phyloP scores from a whole-genome alignment of 2,888 invertebrate genomes.

The Oxycera nigricornis region DNA sequence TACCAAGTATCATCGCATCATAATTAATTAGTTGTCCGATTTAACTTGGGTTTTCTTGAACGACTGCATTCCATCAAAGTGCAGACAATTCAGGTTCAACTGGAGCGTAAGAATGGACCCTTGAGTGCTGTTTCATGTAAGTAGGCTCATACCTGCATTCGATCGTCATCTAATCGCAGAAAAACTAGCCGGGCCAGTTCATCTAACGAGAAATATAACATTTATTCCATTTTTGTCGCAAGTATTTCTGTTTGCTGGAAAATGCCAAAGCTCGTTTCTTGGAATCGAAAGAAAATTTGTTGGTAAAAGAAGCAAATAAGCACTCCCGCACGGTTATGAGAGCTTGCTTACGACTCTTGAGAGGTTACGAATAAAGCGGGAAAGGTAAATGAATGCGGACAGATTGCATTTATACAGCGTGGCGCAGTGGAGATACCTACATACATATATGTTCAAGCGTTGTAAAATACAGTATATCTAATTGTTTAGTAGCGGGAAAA shows the following conservation, averaged over 20 bases:
- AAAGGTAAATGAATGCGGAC: conserved; percentile 8
- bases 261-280: conserved; percentile 7
- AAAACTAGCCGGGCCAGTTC: too few species aligned
- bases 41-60: too few species aligned
- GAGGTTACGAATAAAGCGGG: not conserved
- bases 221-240: too few species aligned
- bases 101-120: too few species aligned
- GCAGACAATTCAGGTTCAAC: too few species aligned
- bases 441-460: not conserved
- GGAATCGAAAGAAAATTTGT: not conserved
- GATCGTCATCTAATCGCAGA: too few species aligned
- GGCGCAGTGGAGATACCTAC: not conserved
- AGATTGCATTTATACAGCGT: not conserved
- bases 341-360: not conserved
- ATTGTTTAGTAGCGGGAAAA: conserved; percentile 31
- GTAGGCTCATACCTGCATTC: too few species aligned
- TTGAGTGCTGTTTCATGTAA: too few species aligned
- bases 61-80: too few species aligned
- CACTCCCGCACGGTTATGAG: not conserved
- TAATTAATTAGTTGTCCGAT: too few species aligned
- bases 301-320: not conserved
- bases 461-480: conserved; percentile 11
- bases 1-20: too few species aligned
- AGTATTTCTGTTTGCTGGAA: not conserved
- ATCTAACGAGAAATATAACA: too few species aligned